Evolutionary conservation across 1,140 invertebrate species (phyloP).

Genomic region (Protaetia brevitarsis): DNA sequence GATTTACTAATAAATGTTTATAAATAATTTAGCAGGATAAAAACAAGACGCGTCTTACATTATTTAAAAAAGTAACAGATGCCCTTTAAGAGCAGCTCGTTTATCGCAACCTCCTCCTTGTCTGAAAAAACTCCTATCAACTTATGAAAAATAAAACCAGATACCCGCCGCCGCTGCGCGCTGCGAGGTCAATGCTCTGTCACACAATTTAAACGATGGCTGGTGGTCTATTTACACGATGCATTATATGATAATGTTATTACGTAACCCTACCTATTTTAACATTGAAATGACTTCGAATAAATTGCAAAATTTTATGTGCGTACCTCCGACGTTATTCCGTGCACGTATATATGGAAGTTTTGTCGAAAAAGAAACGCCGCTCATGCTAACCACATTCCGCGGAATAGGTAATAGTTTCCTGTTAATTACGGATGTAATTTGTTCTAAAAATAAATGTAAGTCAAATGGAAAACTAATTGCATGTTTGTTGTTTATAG

Average conservation of each 20-base stretch:
- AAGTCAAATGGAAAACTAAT: no score
- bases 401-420: no score
- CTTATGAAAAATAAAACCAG: slow-evolving; percentile 15
- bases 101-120: slow-evolving; percentile 8
- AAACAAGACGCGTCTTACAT: not conserved
- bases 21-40: no score
- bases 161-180: not conserved
- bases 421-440: no score
- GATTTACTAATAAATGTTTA: slow-evolving; percentile 8
- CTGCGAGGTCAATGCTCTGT: not conserved
- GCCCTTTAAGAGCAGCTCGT: not conserved
- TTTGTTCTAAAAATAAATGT: no score
- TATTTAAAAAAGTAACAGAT: slow-evolving; percentile 1
- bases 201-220: slow-evolving; percentile 13
- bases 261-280: not conserved
- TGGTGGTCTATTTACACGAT: not conserved
- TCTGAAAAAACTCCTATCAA: slow-evolving; percentile 2
- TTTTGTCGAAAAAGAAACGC: not conserved
- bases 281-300: not conserved
- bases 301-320: not conserved
- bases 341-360: not conserved
- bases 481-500: no score
- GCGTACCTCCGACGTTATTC: not conserved
- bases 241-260: slow-evolving; percentile 1
- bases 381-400: no score